Percentiles rank a stretch among this genome's conserved stretches.
phyloP scores from a whole-genome alignment of 2,888 invertebrate species.

The Hirtodrosophila trivittata region DNA sequence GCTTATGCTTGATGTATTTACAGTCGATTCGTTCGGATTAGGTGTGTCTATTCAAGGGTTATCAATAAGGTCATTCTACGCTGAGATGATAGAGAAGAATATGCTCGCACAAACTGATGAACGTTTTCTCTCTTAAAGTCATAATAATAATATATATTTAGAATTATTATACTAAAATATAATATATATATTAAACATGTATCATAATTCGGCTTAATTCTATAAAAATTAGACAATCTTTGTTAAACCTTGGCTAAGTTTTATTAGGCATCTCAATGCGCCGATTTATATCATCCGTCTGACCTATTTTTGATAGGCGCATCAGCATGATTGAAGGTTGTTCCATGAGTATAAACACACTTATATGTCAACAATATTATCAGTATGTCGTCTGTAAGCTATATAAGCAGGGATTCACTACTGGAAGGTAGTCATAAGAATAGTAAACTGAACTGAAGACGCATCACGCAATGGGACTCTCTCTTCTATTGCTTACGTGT shows the following conservation, averaged over 20 bases:
- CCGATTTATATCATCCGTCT: too few relatives aligned
- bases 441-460: slow-evolving; percentile 29
- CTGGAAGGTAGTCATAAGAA: slow-evolving; percentile 1
- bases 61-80: slow-evolving; percentile 40
- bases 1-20: slow-evolving; percentile 27
- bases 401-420: slow-evolving; percentile 38
- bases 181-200: too few relatives aligned
- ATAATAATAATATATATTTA: too few relatives aligned
- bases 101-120: too few relatives aligned
- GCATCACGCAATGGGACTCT: slow-evolving; percentile 32
- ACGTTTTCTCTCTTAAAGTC: too few relatives aligned
- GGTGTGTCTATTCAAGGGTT: slow-evolving; percentile 41
- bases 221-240: too few relatives aligned
- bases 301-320: too few relatives aligned
- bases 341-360: neutral
- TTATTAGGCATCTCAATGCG: too few relatives aligned
- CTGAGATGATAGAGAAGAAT: slow-evolving; percentile 5
- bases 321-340: slow-evolving; percentile 16
- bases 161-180: too few relatives aligned
- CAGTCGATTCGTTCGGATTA: slow-evolving; percentile 4
- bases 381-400: slow-evolving; percentile 25
- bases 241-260: too few relatives aligned
- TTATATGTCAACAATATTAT: slow-evolving; percentile 18
- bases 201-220: too few relatives aligned
- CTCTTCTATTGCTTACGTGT: slow-evolving; percentile 14